Conservation (phyloP, 2,797 vertebrate genomes). For the Arremon brunneinucha region DNA sequence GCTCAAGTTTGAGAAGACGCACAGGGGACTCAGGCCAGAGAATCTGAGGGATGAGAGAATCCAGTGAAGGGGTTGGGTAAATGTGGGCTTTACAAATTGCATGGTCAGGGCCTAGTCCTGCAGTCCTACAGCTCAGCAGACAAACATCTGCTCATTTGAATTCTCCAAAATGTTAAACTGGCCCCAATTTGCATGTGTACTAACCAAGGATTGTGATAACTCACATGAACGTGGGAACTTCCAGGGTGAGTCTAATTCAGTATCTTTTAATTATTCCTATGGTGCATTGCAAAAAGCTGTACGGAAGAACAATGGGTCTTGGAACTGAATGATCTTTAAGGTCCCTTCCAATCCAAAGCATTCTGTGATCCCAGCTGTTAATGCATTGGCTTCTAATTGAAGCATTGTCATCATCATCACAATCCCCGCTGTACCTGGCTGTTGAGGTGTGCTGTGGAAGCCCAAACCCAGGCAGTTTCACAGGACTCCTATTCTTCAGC, state of each 20-base stretch:
- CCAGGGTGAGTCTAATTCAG: neutral
- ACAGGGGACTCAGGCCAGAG: neutral
- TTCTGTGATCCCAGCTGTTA: neutral
- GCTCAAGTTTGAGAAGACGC: neutral
- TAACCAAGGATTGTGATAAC: neutral
- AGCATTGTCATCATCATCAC: neutral
- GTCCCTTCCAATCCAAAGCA: neutral
- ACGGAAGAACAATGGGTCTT: neutral
- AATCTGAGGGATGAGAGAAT: neutral
- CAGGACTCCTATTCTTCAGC: neutral
- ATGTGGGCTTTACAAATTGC: neutral
- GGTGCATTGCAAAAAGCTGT: neutral
- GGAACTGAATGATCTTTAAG: neutral
- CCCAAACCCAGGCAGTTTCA: neutral
- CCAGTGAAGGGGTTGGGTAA: neutral
- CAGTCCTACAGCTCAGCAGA: neutral
- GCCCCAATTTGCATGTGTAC: neutral
- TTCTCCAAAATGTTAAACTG: neutral
- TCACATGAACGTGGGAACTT: neutral
- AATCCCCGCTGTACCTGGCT: neutral
- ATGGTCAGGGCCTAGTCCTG: neutral
- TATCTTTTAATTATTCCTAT: neutral
- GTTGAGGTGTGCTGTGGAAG: neutral
- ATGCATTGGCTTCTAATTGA: neutral
- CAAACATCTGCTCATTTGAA: neutral